Evolutionary conservation across 2,113 vertebrate species (phyloP).

Genomic region (Tachysurus vachellii): DNA sequence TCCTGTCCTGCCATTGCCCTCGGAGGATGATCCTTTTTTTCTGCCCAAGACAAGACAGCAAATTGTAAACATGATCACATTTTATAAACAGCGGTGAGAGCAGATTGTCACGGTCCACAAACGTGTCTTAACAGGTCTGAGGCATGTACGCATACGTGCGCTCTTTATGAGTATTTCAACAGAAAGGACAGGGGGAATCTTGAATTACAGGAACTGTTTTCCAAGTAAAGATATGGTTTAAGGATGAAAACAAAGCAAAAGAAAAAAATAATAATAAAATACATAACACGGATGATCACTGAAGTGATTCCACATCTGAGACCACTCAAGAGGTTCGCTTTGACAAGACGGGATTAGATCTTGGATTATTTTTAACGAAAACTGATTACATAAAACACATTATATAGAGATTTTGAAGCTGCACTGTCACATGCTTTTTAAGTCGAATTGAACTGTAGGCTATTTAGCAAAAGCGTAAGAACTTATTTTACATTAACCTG

Average conservation of each 20-base stretch:
- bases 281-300: neutral
- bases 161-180: conserved; percentile 6
- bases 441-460: neutral
- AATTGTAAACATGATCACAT: conserved; percentile 12
- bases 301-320: neutral
- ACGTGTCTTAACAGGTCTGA: conserved; percentile 13
- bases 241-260: neutral
- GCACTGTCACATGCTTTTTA: neutral
- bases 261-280: neutral
- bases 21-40: conserved; percentile 74
- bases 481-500: neutral
- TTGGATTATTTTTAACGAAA: neutral
- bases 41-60: conserved; percentile 62
- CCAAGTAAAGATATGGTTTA: neutral
- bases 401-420: neutral
- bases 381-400: neutral
- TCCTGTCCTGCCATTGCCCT: conserved; percentile 74
- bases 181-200: neutral
- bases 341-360: neutral
- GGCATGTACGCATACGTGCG: neutral
- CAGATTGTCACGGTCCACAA: neutral
- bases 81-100: neutral
- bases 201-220: conserved; percentile 24
- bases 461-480: neutral
- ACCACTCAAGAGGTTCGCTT: neutral